Percentiles rank a stretch among this genome's conserved stretches.
phyloP scores from a whole-genome alignment of 2,113 vertebrate species.

The Semnornis frantzii region DNA sequence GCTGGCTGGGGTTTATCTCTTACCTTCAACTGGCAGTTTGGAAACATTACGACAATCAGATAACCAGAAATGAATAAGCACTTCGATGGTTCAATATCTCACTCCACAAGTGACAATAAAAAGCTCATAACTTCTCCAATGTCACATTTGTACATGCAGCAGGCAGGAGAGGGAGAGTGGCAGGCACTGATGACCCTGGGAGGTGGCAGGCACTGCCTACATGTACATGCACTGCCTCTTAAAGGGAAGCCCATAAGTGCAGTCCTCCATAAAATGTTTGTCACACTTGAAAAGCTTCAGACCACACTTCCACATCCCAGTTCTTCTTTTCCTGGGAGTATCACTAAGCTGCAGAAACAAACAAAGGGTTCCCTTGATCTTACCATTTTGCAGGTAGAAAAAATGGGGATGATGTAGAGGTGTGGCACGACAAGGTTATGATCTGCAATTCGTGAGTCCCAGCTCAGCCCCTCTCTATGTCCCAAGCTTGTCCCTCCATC shows the following conservation, averaged over 20 bases:
- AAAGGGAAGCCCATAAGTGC: not conserved
- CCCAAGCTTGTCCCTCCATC: not conserved
- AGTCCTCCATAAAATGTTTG: not conserved
- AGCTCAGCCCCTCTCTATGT: not conserved
- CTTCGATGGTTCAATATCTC: slow-evolving; percentile 59
- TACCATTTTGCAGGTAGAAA: not conserved
- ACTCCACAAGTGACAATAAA: slow-evolving; percentile 74
- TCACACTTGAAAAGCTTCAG: not conserved
- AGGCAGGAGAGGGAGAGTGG: not conserved
- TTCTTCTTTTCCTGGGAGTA: not conserved
- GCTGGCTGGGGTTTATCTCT: slow-evolving; percentile 75
- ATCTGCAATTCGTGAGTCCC: not conserved
- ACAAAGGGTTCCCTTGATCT: not conserved
- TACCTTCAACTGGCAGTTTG: slow-evolving; percentile 70
- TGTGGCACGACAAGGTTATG: not conserved
- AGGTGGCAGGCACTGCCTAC: not conserved
- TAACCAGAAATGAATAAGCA: slow-evolving; percentile 77
- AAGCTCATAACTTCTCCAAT: slow-evolving; percentile 71
- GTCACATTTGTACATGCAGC: slow-evolving; percentile 39
- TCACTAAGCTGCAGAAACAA: not conserved
- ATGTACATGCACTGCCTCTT: not conserved
- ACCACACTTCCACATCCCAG: not conserved
- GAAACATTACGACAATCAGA: slow-evolving; percentile 74
- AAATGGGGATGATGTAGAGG: not conserved
- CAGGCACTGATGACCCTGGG: not conserved